phyloP scores from a whole-genome alignment of 2,888 invertebrate species.

The Palloptera scutellata region DNA sequence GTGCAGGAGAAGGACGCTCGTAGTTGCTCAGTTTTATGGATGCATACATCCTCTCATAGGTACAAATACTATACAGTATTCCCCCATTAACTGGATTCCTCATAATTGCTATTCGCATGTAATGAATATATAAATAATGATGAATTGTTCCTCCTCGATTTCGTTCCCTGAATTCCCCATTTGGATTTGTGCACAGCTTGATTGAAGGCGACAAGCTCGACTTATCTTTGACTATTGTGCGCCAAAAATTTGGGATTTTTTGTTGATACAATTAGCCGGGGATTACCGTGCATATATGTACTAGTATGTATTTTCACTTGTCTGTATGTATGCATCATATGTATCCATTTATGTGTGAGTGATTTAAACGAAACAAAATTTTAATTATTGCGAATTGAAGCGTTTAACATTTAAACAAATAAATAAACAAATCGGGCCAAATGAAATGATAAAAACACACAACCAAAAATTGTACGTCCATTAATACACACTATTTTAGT shows the following conservation, averaged over 20 bases:
- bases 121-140: too few relatives aligned
- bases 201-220: too few relatives aligned
- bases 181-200: too few relatives aligned
- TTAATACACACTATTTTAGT: not conserved
- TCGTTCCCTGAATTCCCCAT: too few relatives aligned
- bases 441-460: not conserved
- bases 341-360: not conserved
- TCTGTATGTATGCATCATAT: slow-evolving; percentile 4
- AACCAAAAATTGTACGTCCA: slow-evolving; percentile 18
- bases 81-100: too few relatives aligned
- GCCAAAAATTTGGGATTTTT: not conserved
- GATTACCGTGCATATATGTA: slow-evolving; percentile 3
- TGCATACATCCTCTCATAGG: too few relatives aligned
- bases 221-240: too few relatives aligned
- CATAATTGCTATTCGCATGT: too few relatives aligned
- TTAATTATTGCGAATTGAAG: slow-evolving; percentile 24
- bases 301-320: not conserved
- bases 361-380: slow-evolving; percentile 24
- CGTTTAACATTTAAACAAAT: not conserved
- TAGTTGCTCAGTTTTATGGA: too few relatives aligned
- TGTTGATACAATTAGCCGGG: not conserved
- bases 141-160: too few relatives aligned
- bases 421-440: slow-evolving; percentile 9
- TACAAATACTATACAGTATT: too few relatives aligned
- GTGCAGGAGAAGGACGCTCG: too few relatives aligned